Conservation (phyloP, 2,888 invertebrate species). For the Cerceris rybyensis region DNA sequence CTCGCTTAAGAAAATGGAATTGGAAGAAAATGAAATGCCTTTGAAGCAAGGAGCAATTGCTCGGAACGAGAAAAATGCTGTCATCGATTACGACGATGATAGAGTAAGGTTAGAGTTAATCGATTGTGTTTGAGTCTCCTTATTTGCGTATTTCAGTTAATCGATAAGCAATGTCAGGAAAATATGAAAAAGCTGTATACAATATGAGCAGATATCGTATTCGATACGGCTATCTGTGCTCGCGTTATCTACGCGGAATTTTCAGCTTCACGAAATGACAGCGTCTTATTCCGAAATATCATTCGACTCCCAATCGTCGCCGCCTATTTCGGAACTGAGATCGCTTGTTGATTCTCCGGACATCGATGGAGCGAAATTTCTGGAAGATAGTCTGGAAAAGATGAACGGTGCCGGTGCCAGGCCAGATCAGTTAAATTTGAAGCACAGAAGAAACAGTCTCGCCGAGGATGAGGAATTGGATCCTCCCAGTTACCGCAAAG, state of each 20-base stretch:
- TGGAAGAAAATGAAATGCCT: constrained; percentile 53
- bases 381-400: constrained; percentile 75
- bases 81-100: constrained; percentile 76
- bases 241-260: constrained; percentile 21
- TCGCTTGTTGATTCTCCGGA: constrained; percentile 79
- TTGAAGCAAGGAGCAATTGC: constrained; percentile 37
- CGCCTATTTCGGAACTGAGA: constrained; percentile 77
- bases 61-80: constrained; percentile 55
- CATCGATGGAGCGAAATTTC: constrained; percentile 76
- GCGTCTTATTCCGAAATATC: constrained; percentile 91
- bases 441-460: constrained; percentile 62
- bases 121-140: constrained; percentile 31
- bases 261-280: constrained; percentile 85
- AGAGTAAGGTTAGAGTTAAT: constrained; percentile 76
- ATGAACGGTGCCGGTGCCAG: constrained; percentile 65
- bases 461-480: constrained; percentile 71
- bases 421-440: constrained; percentile 76
- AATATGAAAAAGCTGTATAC: background rate
- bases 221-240: no score
- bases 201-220: no score
- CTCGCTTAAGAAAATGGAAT: constrained; percentile 49
- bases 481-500: constrained; percentile 80
- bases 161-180: background rate
- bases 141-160: background rate
- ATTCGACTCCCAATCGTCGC: constrained; percentile 86